Base-by-base conservation (phyloP, 2,888 invertebrate species). In the Phymatocera aterrima region DNA sequence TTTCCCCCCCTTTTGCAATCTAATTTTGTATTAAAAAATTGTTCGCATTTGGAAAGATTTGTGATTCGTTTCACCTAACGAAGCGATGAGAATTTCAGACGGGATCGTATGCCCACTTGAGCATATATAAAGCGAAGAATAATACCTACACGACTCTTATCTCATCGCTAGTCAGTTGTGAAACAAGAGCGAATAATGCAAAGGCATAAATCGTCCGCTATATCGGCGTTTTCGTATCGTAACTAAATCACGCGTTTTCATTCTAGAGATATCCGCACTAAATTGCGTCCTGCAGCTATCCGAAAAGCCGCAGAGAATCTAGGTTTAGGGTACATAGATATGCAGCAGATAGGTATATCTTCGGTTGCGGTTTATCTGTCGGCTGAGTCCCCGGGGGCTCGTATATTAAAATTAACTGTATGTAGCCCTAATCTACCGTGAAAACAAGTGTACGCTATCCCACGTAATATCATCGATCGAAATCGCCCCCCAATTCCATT, bases 171-270 rank as follows among this genome's bases (percentile, higher is more conserved):
- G 48, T 72, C 34, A 51, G 48, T 72, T 72, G 72, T 15, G 43
- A 68, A 43, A 68, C 24, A 48, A 72, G 34, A 31, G 10, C 3
- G 51, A 28, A 48, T 48, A 34, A 31, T 51, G 34, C 34, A 18
- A 18, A n/a, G 15, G 31, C 31, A 72, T 72, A 72, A 72, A 72
- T 64, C 72, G 51, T n/a, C 75, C 57, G n/a, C 78, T 64, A n/a
- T n/a, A 60, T 79, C 77, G 34, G 15, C 65, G 72, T 74, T 70
- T 81, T 68, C 72, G 79, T 77, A 78, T 78, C 74, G 48, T 51
- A 51, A 72, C 57, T 75, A 21, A 60, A 75, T 57, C 75, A n/a
- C 40, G 24, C 75, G 10, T 40, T 75, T 43, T 57, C 57, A 8
- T 57, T 15, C 15, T 51, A 34, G 72, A 75, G 75, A 54, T 75